Base-by-base conservation (phyloP, 2,888 invertebrate genomes). In the Polietes domitor region DNA sequence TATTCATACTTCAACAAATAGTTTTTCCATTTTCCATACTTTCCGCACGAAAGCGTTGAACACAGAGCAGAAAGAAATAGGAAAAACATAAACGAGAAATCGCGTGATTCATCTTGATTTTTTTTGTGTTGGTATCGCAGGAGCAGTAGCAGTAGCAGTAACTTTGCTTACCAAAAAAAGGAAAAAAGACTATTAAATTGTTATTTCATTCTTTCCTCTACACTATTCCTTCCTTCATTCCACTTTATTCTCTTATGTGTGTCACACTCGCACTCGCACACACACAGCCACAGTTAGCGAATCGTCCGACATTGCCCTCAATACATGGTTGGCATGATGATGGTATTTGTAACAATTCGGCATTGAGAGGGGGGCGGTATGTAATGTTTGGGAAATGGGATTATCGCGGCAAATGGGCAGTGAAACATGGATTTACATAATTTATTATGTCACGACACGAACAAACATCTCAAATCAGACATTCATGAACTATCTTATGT, bases 21-120 rank as follows among this genome's bases (percentile, higher is more conserved):
- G 32, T 32, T 65, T 65, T 65, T 21, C 28, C 21, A 19, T 61
- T 61, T 28, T 98, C 95, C 92, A 97, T 93, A 0, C 98, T 98
- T 89, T 94, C 94, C 0, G 98, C 98, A 89, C 98, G 96, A 65
- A 98, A 89, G 86, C 21, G 32, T 63, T 63, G n/a, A 43, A n/a
- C n/a, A n/a, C n/a, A n/a, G n/a, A 68, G n/a, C 3, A 41, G n/a
- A 37, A 63, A 80, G 37, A 80, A 63, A 80, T 41, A 63, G 6
- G n/a, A 58, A 17, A 37, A 65, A 19, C 37, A 21, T 37, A 43
- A 24, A 41, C 5, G 21, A 53, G 78, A 80, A 71, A 84, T 84
- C 80, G 84, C 84, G 80, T 85, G 82, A 85, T 84, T 85, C 80
- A 85, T 82, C 80, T 82, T 76, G 71, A 61, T 77, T 74, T 61